phyloP scores from a whole-genome alignment of 2,113 vertebrate genomes.

The Barbus barbus region DNA sequence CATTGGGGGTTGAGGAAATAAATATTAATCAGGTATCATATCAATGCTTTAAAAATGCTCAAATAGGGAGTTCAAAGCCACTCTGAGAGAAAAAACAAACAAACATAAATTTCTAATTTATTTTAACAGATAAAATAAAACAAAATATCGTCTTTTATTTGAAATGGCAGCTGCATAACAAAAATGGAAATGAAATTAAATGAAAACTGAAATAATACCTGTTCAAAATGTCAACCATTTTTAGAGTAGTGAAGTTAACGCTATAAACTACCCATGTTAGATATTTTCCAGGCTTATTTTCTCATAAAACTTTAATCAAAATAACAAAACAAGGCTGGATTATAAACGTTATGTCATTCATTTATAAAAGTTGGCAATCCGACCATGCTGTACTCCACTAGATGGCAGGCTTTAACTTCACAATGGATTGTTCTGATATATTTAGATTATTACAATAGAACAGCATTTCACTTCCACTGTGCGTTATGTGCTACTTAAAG shows the following conservation, averaged over 20 bases:
- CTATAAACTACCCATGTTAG: background rate
- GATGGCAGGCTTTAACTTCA: slow-evolving; percentile 19
- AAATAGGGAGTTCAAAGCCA: background rate
- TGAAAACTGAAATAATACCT: background rate
- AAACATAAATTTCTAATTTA: no score
- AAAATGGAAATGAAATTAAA: background rate
- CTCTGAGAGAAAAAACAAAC: background rate
- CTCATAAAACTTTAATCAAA: background rate
- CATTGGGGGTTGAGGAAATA: background rate
- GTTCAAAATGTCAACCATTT: background rate
- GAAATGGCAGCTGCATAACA: background rate
- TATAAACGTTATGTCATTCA: background rate
- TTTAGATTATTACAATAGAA: background rate
- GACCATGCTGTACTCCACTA: background rate
- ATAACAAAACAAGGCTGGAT: background rate
- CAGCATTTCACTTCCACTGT: background rate
- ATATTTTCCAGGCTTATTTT: background rate
- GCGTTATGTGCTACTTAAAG: background rate
- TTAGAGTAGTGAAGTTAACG: background rate
- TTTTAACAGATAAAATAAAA: background rate
- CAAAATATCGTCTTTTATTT: background rate
- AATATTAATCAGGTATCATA: background rate
- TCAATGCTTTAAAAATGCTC: background rate
- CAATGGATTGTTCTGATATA: background rate
- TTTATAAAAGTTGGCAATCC: background rate